Evolutionary conservation across 1,140 invertebrate genomes (phyloP), one percentile per base, ranked within the genome.

Genomic region (Phortica variegata): DNA sequence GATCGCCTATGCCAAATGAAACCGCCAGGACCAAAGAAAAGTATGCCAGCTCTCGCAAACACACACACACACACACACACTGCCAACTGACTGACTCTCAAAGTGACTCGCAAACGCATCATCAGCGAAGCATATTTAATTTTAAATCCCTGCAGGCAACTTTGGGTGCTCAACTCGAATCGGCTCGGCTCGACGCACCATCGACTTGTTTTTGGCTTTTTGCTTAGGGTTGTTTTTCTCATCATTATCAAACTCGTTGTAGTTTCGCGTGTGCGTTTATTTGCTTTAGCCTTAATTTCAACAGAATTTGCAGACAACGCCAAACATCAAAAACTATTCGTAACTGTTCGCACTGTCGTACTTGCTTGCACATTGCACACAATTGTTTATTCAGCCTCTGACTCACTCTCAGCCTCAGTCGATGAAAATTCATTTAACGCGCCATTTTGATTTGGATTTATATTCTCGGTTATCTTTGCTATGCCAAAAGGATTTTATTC

Each of bases 61-160:
- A 44, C 39, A 29, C 18, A n/a, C 31, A 44, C 34, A 26, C 7
- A 49, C 50, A 26, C 50, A 63, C 60, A 60, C 63, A 56, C 66
- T 54, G 62, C 49, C 56, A 66, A 66, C n/a, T 6, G 23, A 26
- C 5, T 26, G 23, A 26, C 23, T 26, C 23, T 26, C 23, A 10
- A 10, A 26, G 23, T 26, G 23, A 66, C 63, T 66, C 63, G 63
- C 68, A 68, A 66, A 68, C 68, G 61, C 59, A 60, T 60, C 60
- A 66, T 46, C 66, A 71, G 55, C 68, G 60, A 71, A 63, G 68
- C 68, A 72, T 71, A 63, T 70, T 71, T 69, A 71, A 71, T 68
- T 65, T 63, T 45, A 62, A 71, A 71, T 71, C 68, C 65, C 58
- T 53, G 48, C 68, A 63, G 52, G 54, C 54, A 53, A 42, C 49